Base-by-base conservation (phyloP, 2,888 invertebrate species). In the Poecilus cupreus region DNA sequence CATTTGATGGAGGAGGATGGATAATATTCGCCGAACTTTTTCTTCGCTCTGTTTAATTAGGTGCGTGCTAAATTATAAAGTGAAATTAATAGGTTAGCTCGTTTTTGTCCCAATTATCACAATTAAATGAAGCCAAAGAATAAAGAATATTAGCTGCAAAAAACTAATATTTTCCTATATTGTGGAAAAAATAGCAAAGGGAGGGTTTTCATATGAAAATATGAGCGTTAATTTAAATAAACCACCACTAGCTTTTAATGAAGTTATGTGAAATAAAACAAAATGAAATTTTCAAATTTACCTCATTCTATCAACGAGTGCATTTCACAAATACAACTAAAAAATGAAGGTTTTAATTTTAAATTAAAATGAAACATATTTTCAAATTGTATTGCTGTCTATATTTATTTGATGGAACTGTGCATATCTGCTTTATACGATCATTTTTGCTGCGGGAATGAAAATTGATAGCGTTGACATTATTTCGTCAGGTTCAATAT, bases 41-140 rank as follows among this genome's bases (percentile, higher is more conserved):
- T 78, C 78, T 57, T 43, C 43, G 24, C 64, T 11, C n/a, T 20
- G 78, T 78, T 51, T 78, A 78, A 78, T 78, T 78, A 78, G 46
- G 46, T 46, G 46, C 39, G n/a, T 43, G 16, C 26, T 64, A 57
- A 78, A 43, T 78, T 64, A 74, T 43, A 74, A 43, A 74, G 43
- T 49, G 46, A 64, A 78, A 78, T 78, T 78, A 78, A 78, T 43
- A 64, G 54, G 20, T 18, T 49, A 10, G 20, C 20, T 49, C 49
- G 16, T 49, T 49, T 3, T 16, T 8, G 6, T 49, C 49, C 4
- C 16, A 49, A 16, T 16, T 54, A 54, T 54, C 54, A 54, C 54
- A 11, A 11, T 54, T 49, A 16, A n/a, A 5, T 32, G 4, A 32
- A n/a, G 43, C 43, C 11, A 43, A 11, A 10, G 16, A 54, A 54